These are phyloP conservation scores for Pluvialis apricaria DNA, from an alignment of 2,113 vertebrate species.

Conservation along the genomic window DNA sequence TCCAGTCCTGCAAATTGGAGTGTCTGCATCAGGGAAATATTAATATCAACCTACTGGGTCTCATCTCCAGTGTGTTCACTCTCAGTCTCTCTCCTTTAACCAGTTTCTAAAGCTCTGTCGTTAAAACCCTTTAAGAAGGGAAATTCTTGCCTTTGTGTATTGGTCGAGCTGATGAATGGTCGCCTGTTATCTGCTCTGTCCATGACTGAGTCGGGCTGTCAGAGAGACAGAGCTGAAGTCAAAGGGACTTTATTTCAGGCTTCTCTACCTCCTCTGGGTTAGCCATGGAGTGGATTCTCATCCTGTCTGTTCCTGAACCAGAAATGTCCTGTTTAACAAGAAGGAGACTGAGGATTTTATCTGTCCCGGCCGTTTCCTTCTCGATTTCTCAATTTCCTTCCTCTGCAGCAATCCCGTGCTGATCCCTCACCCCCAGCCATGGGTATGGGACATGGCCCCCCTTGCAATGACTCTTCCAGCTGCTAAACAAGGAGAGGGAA, in stretches of 20 bases:
- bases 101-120: slow-evolving; percentile 17
- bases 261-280: background rate
- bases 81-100: background rate
- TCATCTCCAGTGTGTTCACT: background rate
- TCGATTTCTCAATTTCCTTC: background rate
- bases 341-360: background rate
- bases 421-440: background rate
- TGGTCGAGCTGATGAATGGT: slow-evolving; percentile 41
- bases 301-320: slow-evolving; percentile 7
- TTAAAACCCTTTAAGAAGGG: slow-evolving; percentile 25
- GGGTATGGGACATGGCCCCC: background rate
- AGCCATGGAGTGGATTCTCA: background rate
- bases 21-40: background rate
- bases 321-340: background rate
- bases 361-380: background rate
- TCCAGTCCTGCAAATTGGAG: background rate
- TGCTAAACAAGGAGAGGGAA: background rate
- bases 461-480: background rate
- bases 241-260: slow-evolving; percentile 25
- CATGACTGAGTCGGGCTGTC: slow-evolving; percentile 8
- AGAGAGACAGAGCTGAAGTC: slow-evolving; percentile 12
- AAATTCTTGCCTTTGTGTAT: slow-evolving; percentile 57
- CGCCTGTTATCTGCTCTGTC: background rate
- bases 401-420: background rate
- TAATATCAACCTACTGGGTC: background rate